phyloP scores from a whole-genome alignment of 2,888 invertebrate genomes.

The Apodemia duryi region DNA sequence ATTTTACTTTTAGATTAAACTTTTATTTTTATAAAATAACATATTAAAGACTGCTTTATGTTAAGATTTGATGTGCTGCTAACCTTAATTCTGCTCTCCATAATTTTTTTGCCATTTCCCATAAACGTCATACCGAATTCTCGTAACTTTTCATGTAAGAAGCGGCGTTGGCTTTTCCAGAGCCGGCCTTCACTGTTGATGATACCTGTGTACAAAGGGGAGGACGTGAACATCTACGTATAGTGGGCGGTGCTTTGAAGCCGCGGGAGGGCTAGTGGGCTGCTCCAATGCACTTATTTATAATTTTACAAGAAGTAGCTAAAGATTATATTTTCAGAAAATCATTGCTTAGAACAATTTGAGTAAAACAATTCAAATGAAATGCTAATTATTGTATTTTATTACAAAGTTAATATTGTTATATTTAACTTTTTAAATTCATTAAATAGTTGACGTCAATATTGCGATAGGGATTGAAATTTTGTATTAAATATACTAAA shows the following conservation, averaged over 20 bases:
- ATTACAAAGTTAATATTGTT: background rate
- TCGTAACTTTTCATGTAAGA: constrained; percentile 90
- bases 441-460: background rate
- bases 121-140: constrained; percentile 93
- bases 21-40: background rate
- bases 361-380: background rate
- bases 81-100: constrained; percentile 92
- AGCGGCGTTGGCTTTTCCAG: constrained; percentile 94
- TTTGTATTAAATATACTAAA: background rate
- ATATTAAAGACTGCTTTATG: background rate
- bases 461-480: background rate
- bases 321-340: background rate
- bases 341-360: background rate
- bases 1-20: constrained; percentile 9
- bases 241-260: constrained; percentile 55
- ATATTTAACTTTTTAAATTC: background rate
- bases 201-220: constrained; percentile 82
- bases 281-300: constrained; percentile 51
- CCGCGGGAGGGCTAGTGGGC: constrained; percentile 39
- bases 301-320: constrained; percentile 16
- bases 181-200: constrained; percentile 92
- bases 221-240: constrained; percentile 37
- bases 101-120: constrained; percentile 87
- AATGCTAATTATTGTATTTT: background rate
- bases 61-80: background rate